Percentiles rank a stretch among this genome's conserved stretches.
Conservation (phyloP, 2,888 invertebrate genomes). For the Smittia sp. region DNA sequence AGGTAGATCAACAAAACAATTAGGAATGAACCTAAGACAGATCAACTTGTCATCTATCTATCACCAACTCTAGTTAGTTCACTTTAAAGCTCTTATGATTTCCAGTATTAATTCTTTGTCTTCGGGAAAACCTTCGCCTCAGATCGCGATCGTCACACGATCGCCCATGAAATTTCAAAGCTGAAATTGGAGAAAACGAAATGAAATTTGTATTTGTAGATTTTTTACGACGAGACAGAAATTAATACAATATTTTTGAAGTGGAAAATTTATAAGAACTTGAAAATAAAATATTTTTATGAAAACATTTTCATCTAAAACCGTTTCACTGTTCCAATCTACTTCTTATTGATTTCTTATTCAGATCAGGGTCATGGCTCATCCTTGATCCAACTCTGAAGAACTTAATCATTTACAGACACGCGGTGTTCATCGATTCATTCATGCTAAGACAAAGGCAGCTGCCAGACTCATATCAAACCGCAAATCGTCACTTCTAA, state of each 20-base stretch:
- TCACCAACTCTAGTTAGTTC: too few relatives aligned
- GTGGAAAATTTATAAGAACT: conserved; percentile 9
- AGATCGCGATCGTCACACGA: too few relatives aligned
- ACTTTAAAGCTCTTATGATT: not conserved
- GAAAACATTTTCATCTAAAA: not conserved
- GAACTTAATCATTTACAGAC: too few relatives aligned
- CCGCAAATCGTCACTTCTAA: not conserved
- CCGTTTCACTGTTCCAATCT: not conserved
- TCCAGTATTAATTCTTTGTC: not conserved
- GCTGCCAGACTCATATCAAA: not conserved
- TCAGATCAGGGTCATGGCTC: not conserved
- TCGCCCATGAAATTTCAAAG: not conserved
- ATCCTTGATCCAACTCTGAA: not conserved
- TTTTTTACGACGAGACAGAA: conserved; percentile 22
- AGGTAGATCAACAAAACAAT: too few relatives aligned
- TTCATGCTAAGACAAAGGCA: too few relatives aligned
- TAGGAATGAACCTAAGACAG: too few relatives aligned
- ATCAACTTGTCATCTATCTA: too few relatives aligned
- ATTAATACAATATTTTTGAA: conserved; percentile 15
- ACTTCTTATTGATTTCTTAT: not conserved
- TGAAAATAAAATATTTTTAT: conserved; percentile 14
- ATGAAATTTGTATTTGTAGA: conserved; percentile 8
- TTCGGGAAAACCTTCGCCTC: not conserved
- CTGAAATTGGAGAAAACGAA: not conserved
- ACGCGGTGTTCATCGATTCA: too few relatives aligned